Evolutionary conservation across 2,113 vertebrate genomes (phyloP).

Genomic region (Vulpes lagopus): DNA sequence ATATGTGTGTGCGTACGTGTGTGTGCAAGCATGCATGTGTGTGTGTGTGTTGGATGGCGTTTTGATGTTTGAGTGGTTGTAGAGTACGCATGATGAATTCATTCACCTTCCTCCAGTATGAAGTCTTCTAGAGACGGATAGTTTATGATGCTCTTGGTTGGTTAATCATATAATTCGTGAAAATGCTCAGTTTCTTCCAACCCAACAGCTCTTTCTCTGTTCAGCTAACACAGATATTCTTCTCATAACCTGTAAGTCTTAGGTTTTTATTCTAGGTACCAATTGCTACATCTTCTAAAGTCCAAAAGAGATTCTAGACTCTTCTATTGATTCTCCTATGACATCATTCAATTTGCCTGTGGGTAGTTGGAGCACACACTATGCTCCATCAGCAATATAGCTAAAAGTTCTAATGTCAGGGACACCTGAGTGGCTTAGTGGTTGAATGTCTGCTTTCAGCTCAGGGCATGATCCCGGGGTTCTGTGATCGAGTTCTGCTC

Average conservation of each 20-base stretch:
- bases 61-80: neutral
- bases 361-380: neutral
- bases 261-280: neutral
- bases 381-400: neutral
- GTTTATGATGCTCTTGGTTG: neutral
- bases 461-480: too few relatives aligned
- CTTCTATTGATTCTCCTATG: neutral
- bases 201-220: neutral
- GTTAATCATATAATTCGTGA: neutral
- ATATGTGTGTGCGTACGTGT: neutral
- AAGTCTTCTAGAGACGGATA: neutral
- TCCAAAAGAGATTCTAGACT: neutral
- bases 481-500: too few relatives aligned
- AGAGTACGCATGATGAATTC: neutral
- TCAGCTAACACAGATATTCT: neutral
- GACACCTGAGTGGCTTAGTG: too few relatives aligned
- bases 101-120: neutral
- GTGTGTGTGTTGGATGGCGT: neutral
- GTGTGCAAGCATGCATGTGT: neutral
- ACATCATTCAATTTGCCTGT: neutral
- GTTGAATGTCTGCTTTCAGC: too few relatives aligned
- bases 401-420: neutral
- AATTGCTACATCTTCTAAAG: neutral
- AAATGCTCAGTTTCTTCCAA: neutral
- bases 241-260: neutral